Base-by-base conservation (phyloP, 2,888 invertebrate genomes). In the Ophion slaviceki region DNA sequence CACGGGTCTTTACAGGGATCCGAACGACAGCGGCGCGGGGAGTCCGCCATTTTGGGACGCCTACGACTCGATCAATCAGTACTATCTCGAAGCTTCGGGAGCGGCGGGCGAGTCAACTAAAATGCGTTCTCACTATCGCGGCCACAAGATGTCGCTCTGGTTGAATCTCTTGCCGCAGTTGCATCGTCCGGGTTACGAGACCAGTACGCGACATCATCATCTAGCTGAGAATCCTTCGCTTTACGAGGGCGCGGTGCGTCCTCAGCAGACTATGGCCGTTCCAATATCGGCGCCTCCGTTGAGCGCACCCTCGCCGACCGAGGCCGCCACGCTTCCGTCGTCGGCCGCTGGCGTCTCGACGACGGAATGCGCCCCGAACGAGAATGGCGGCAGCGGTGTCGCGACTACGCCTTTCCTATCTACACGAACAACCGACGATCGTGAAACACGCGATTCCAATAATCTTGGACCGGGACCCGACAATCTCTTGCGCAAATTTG, bases 71-170 rank as follows among this genome's bases (percentile, higher is more conserved):
- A 97, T 98, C 94, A 98, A 98, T 95, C 98, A 98, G 93, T 96
- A 97, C 81, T 98, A 98, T 94, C 95, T 98, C 94, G 98, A 95
- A 90, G 93, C 95, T 11, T 10, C 47, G 11, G 94, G 95, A 89
- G 74, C 68, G 45, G 24, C 62, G 47, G 47, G 47, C 10, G 47
- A 47, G 10, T 47, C 80, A 53, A 96, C 97, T 47, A 97, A 97
- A 94, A 96, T 98, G 94, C 96, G 97, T 88, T 97, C 97, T 92
- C 99, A 99, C 94, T 99, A 98, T 94, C 96, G 98, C 62, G 98
- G 98, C 67, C 98, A 98, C 95, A 98, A 98, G 94, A 96, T 98
- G 96, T 98, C 98, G 59, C 95, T 98, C 92, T 99, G 98, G 98
- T 94, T 98, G 86, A 98, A 98, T 89, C 95, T 98, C 76, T 97